These are phyloP conservation scores for Paedocypris sp. DNA, from an alignment of 2,113 vertebrate genomes.

Conservation along the genomic window DNA sequence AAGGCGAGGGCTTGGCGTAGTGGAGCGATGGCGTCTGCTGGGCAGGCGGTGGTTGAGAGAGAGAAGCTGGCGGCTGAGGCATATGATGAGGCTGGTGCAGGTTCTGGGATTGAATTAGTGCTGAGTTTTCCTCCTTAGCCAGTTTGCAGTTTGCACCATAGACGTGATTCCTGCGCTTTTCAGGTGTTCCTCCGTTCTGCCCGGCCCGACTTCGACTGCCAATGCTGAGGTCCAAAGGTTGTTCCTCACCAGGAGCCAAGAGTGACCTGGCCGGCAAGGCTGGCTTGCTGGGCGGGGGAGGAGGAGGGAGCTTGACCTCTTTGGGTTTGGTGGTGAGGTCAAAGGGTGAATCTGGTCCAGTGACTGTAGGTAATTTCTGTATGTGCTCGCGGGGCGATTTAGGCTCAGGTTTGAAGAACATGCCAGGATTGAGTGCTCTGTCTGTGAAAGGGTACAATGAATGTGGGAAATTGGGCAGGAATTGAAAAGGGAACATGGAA, in stretches of 20 bases:
- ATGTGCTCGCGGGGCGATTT: conserved; percentile 83
- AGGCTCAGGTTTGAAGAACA: conserved; percentile 93
- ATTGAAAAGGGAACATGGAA: conserved; percentile 95
- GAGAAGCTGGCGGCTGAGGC: conserved; percentile 70
- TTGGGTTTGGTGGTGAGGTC: conserved; percentile 95
- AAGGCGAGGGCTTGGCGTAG: conserved; percentile 94
- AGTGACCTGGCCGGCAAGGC: conserved; percentile 49
- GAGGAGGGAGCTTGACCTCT: conserved; percentile 73
- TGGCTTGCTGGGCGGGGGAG: conserved; percentile 54
- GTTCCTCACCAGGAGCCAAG: conserved; percentile 69
- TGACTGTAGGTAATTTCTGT: conserved; percentile 66
- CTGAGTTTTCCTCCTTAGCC: conserved; percentile 65
- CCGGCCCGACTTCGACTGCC: conserved; percentile 77
- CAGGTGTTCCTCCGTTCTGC: conserved; percentile 70
- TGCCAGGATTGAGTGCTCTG: conserved; percentile 76
- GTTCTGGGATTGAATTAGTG: conserved; percentile 68
- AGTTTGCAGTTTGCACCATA: conserved; percentile 70
- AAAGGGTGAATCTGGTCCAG: conserved; percentile 78
- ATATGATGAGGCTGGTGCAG: conserved; percentile 72
- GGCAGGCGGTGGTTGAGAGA: conserved; percentile 68
- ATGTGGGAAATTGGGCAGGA: conserved; percentile 90
- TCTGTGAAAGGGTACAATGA: conserved; percentile 87
- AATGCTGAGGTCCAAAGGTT: conserved; percentile 93
- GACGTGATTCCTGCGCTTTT: conserved; percentile 76
- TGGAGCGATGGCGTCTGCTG: conserved; percentile 84